A percentile compares a stretch with the other conserved stretches of the same genome.
Evolutionary conservation across 1,140 invertebrate genomes (phyloP).

Genomic region (Brachionus sp.): DNA sequence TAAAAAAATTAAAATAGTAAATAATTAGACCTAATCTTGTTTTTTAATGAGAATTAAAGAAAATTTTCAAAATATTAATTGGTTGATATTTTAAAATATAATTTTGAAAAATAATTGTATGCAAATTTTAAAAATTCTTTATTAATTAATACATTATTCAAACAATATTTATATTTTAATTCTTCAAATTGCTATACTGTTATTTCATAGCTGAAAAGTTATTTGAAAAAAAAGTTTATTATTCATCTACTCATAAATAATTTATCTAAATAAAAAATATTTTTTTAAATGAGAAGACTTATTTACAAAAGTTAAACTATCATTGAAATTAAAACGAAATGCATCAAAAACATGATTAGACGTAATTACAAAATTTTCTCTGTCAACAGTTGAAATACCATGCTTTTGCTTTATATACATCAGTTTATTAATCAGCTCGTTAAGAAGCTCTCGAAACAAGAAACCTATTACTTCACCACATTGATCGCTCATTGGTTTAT

Average conservation of each 20-base stretch:
- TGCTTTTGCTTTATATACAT: background rate
- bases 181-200: too few species aligned
- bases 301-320: background rate
- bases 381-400: background rate
- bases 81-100: background rate
- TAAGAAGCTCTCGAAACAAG: constrained; percentile 8
- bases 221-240: too few species aligned
- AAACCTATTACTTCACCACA: constrained; percentile 27
- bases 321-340: background rate
- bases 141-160: background rate
- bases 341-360: background rate
- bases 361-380: background rate
- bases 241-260: too few species aligned
- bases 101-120: background rate
- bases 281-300: background rate
- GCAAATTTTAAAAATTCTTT: background rate
- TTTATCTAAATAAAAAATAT: background rate
- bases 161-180: too few species aligned
- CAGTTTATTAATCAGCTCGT: constrained; percentile 6
- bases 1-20: background rate
- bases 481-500: constrained; percentile 8
- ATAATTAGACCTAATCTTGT: background rate
- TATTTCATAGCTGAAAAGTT: too few species aligned
- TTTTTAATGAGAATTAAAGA: background rate
- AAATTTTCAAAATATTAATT: background rate